phyloP scores from a whole-genome alignment of 2,888 invertebrate species.

The Cremastobaeus sp. region DNA sequence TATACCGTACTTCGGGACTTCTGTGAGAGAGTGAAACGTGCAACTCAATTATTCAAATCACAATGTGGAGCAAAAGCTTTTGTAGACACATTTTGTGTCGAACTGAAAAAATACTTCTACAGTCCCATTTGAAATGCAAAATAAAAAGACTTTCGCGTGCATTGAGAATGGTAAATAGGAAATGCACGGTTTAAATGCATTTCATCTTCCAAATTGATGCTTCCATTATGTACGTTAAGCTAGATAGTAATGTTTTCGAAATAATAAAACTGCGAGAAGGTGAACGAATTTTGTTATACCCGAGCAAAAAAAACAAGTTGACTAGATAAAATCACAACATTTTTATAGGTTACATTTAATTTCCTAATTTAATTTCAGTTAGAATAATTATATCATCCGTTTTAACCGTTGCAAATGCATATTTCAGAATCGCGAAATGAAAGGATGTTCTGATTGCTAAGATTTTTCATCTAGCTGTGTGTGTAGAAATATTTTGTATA shows the following conservation, averaged over 20 bases:
- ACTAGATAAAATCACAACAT: too few species aligned
- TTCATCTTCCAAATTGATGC: slow-evolving; percentile 31
- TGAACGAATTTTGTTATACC: too few species aligned
- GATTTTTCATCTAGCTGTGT: too few species aligned
- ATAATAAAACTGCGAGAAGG: too few species aligned
- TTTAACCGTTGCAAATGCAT: too few species aligned
- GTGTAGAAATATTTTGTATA: too few species aligned
- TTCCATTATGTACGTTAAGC: slow-evolving; percentile 16
- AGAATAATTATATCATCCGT: too few species aligned
- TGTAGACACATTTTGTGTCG: slow-evolving; percentile 40
- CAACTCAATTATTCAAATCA: slow-evolving; percentile 50
- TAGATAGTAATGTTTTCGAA: slow-evolving; percentile 12
- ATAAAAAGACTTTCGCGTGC: slow-evolving; percentile 34
- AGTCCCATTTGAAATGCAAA: slow-evolving; percentile 34
- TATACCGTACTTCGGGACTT: slow-evolving; percentile 34
- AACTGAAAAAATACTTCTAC: slow-evolving; percentile 42
- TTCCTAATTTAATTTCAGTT: too few species aligned
- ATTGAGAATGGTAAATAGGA: slow-evolving; percentile 36
- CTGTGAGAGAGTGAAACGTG: slow-evolving; percentile 31
- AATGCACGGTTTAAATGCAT: slow-evolving; percentile 30
- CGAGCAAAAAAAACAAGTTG: too few species aligned
- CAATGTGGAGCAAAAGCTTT: slow-evolving; percentile 42
- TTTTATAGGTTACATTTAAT: too few species aligned
- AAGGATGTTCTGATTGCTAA: too few species aligned
- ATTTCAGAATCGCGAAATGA: too few species aligned